Evolutionary conservation across 30 jellyfish, hydroid and myxozoan species (phyloP).

Genomic region (Hydractinia echinata): DNA sequence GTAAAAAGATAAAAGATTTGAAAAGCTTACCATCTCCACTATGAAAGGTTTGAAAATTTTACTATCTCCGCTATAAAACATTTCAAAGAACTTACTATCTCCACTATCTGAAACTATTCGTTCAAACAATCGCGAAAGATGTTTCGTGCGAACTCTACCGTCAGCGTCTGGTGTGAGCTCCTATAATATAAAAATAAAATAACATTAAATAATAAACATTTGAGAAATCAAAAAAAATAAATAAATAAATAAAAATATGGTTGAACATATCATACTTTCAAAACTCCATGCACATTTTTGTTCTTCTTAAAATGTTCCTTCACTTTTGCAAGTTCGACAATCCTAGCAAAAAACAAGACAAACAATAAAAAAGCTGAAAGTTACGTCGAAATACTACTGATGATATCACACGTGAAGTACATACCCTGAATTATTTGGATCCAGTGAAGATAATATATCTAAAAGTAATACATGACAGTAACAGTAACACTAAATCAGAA

Average conservation of each 20-base stretch:
- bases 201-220: neutral
- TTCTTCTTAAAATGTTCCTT: neutral
- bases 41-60: no score
- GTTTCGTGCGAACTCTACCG: constrained; percentile 56
- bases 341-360: neutral
- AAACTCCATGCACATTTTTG: neutral
- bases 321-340: neutral
- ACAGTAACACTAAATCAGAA: neutral
- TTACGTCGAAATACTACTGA: no score
- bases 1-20: no score
- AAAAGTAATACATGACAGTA: neutral
- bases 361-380: no score
- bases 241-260: no score
- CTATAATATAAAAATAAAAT: constrained; percentile 22
- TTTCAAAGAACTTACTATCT: constrained; percentile 43
- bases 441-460: constrained; percentile 12
- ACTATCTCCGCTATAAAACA: neutral
- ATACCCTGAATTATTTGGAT: constrained; percentile 29
- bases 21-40: no score
- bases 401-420: neutral
- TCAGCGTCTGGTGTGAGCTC: constrained; percentile 68
- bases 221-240: neutral
- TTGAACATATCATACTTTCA: neutral
- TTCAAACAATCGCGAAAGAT: constrained; percentile 45
- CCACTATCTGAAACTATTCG: constrained; percentile 59